Conservation (phyloP, 2,797 vertebrate species). For the Geotrypetes seraphini region DNA sequence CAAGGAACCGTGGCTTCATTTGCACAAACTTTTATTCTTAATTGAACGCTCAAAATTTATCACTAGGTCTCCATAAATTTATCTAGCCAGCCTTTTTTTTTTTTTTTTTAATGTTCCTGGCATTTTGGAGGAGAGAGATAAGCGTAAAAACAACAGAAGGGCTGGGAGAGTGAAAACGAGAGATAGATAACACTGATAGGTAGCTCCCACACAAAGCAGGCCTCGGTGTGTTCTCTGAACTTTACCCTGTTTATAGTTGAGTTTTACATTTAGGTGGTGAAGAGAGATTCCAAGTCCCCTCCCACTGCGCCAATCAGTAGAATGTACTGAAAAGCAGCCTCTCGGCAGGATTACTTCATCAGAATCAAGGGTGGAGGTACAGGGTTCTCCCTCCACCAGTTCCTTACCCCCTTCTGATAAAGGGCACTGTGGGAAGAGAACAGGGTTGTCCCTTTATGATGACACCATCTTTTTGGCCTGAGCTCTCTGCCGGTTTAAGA, state of each 20-base stretch:
- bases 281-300: background rate
- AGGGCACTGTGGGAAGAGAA: background rate
- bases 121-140: conserved; percentile 95
- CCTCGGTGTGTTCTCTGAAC: conserved; percentile 57
- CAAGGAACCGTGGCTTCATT: conserved; percentile 6
- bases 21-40: conserved; percentile 45
- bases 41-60: conserved; percentile 61
- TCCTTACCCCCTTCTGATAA: background rate
- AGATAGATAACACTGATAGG: conserved; percentile 91
- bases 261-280: conserved; percentile 49
- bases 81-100: conserved; percentile 62
- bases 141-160: conserved; percentile 86
- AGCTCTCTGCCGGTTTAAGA: too few species aligned
- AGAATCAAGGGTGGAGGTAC: too few species aligned
- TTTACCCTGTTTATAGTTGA: conserved; percentile 47
- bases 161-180: conserved; percentile 82
- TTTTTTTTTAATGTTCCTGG: conserved; percentile 83
- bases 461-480: too few species aligned
- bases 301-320: too few species aligned
- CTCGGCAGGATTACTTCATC: too few species aligned
- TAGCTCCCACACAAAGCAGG: conserved; percentile 77
- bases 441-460: too few species aligned
- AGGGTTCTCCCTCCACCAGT: background rate
- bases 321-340: too few species aligned
- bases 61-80: conserved; percentile 48